A percentile compares a stretch with the other conserved stretches of the same genome.
Conservation (phyloP, 2,113 vertebrate genomes). For the Lipophrys pholis region DNA sequence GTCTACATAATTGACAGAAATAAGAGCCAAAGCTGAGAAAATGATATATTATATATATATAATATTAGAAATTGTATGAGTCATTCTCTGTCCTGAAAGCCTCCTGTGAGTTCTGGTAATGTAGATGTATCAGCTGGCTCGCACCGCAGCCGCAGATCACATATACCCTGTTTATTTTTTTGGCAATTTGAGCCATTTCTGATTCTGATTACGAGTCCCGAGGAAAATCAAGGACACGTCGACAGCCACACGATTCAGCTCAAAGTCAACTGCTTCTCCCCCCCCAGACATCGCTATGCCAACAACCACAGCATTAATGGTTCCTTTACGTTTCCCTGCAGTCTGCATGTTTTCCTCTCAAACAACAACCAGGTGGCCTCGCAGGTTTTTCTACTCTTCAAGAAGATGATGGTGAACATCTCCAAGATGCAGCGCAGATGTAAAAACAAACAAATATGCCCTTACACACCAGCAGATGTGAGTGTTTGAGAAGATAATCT, state of each 20-base stretch:
- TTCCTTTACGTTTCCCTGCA: background rate
- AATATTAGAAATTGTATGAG: too few relatives aligned
- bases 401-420: background rate
- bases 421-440: constrained; percentile 3
- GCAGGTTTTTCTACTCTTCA: constrained; percentile 22
- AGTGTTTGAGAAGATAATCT: background rate
- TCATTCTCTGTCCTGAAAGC: background rate
- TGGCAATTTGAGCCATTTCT: background rate
- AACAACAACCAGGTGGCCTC: background rate
- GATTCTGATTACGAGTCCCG: constrained; percentile 25
- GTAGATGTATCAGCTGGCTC: background rate
- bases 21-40: background rate
- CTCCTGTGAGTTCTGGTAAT: background rate
- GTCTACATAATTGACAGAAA: too few relatives aligned
- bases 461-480: constrained; percentile 9
- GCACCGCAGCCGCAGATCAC: background rate
- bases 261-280: constrained; percentile 29
- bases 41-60: background rate
- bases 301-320: background rate
- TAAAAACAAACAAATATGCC: background rate
- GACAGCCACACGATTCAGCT: constrained; percentile 24
- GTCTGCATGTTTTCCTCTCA: background rate
- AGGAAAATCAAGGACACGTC: constrained; percentile 23
- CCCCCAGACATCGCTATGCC: constrained; percentile 14
- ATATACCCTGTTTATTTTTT: constrained; percentile 3